A percentile compares a stretch with the other conserved stretches of the same genome.
Conservation (phyloP, 2,113 vertebrate genomes). For the Amazona guildingii region DNA sequence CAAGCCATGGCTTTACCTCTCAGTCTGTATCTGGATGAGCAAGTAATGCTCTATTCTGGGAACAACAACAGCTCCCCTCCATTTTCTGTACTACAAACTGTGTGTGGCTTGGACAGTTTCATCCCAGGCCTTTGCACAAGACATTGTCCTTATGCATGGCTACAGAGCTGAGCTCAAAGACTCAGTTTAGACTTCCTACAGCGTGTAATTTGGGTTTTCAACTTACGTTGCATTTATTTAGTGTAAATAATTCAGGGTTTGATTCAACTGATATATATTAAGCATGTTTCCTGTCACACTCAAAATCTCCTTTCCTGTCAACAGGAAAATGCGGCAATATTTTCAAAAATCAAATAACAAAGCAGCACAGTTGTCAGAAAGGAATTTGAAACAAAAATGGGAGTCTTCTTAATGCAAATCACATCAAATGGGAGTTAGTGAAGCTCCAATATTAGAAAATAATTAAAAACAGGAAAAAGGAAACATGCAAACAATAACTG, state of each 20-base stretch:
- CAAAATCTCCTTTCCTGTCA: not conserved
- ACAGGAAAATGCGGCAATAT: not conserved
- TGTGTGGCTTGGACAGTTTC: not conserved
- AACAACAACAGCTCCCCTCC: not conserved
- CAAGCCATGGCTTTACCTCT: not conserved
- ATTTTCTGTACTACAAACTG: not conserved
- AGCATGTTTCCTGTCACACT: not conserved
- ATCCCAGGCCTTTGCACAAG: not conserved
- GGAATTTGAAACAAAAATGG: not conserved
- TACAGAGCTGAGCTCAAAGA: not conserved
- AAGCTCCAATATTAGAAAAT: slow-evolving; percentile 17
- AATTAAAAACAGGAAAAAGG: slow-evolving; percentile 45
- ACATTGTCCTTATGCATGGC: not conserved
- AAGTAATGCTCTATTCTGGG: not conserved
- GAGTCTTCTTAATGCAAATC: not conserved
- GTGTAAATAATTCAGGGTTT: not conserved
- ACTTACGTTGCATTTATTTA: not conserved
- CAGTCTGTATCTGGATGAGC: not conserved
- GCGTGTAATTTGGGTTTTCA: not conserved
- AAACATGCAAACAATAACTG: slow-evolving; percentile 22
- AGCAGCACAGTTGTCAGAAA: not conserved
- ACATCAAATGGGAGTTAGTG: not conserved
- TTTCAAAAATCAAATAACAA: not conserved
- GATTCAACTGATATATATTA: not conserved
- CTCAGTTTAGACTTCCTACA: not conserved